Base-by-base conservation (phyloP, 2,113 vertebrate species). In the Microtus richardsoni region DNA sequence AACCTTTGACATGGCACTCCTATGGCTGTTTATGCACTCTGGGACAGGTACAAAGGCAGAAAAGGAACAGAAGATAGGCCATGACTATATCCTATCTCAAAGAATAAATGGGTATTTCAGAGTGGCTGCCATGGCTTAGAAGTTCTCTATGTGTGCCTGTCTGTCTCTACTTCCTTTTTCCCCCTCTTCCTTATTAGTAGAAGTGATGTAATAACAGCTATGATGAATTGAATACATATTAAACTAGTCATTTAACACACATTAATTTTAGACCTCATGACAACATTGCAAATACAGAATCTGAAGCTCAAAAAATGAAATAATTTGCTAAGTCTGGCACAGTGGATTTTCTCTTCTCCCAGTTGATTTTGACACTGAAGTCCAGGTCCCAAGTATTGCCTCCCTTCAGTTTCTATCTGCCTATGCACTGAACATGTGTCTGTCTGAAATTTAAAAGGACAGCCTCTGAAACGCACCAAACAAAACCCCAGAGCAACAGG, bases 241-340 rank as follows among this genome's bases (percentile, higher is more conserved):
- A 58, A 74, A 54, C 58, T 52, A 91, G 95, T 94, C 39, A 44
- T 33, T 92, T 54, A 97, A 41, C 89, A 70, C 71, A 66, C 30
- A 88, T 93, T 96, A 97, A 36, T 84, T 96, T 96, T 97, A 89
- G 91, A 88, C 68, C 84, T 88, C 74, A 60, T 75, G 84, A 96
- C 87, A 92, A 83, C 84, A 84, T 95, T 85, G 21, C 60, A 90
- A 97, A 93, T 88, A 47, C 39, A 82, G 60, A 96, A 92, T 88
- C 19, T 74, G 66, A 96, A 93, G 58, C 78, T 89, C 85, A 88
- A 62, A 87, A 93, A 87, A 91, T 41, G 93, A 24, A 89, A 93
- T 71, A 96, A 64, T n/a, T 95, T 89, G 39, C 88, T n/a, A 93
- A 88, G 77, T 93, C 49, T 49, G 49, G 49, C 80, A 44, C 70